Percentiles rank a stretch among this genome's conserved stretches.
Evolutionary conservation across 2,113 vertebrate species (phyloP).

Genomic region (Hypomesus transpacificus): DNA sequence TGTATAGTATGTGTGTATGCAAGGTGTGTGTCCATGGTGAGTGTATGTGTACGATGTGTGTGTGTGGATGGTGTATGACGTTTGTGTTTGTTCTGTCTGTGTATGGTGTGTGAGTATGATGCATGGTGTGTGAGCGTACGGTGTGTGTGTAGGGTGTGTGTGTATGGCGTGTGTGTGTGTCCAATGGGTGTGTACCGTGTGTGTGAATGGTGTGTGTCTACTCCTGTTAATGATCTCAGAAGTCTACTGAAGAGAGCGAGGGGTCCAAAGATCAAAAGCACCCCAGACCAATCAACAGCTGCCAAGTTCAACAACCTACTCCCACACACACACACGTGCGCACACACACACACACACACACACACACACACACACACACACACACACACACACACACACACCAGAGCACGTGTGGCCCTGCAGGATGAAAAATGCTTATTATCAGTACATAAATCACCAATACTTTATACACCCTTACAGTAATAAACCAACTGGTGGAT

Average conservation of each 20-base stretch:
- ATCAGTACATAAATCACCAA: neutral
- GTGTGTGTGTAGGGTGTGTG: neutral
- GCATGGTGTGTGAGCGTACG: neutral
- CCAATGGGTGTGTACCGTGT: neutral
- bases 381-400: neutral
- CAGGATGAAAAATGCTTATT: no score
- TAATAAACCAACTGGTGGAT: neutral
- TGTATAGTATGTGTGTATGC: neutral
- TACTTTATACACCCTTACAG: neutral
- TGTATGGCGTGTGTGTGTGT: neutral
- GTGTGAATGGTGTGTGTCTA: neutral
- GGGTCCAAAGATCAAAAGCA: conserved; percentile 5
- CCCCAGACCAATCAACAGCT: conserved; percentile 9
- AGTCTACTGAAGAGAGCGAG: conserved; percentile 3
- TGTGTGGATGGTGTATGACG: neutral
- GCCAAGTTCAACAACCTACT: neutral
- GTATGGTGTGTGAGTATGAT: neutral
- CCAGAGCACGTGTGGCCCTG: neutral
- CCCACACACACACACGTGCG: neutral
- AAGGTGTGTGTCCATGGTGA: neutral
- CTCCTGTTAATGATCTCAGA: neutral
- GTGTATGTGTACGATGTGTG: neutral
- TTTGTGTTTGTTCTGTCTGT: no score
- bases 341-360: conserved; percentile 3
- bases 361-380: neutral